phyloP scores from a whole-genome alignment of 2,888 invertebrate genomes.

The Tenthredo amoena region DNA sequence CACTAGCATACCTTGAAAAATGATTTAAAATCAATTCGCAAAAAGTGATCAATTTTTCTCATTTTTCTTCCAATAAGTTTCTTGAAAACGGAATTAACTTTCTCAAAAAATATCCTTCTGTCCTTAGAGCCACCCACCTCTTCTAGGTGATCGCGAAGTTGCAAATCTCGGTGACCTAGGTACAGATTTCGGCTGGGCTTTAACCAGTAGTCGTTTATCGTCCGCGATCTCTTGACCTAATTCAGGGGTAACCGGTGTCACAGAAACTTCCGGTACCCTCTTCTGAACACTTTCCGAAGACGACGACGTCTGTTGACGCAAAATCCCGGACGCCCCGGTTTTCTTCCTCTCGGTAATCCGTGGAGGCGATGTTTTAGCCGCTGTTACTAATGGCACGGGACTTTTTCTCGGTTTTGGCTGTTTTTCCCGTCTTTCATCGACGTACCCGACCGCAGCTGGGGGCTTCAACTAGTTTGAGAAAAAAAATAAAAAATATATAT shows the following conservation, averaged over 20 bases:
- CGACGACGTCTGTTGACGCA: not conserved
- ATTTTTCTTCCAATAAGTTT: not conserved
- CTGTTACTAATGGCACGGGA: not conserved
- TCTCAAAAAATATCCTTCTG: conserved; percentile 1
- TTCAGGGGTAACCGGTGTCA: conserved; percentile 62
- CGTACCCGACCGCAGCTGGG: conserved; percentile 63
- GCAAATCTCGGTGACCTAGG: conserved; percentile 65
- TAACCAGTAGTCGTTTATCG: conserved; percentile 62
- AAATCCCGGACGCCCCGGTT: not conserved
- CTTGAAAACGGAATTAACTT: not conserved
- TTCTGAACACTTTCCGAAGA: conserved; percentile 52
- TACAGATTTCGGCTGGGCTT: conserved; percentile 54
- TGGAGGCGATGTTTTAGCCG: not conserved
- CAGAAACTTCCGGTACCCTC: conserved; percentile 61
- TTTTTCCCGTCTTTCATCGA: conserved; percentile 64
- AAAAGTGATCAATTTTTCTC: not conserved
- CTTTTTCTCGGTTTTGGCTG: conserved; percentile 17
- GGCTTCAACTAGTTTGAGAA: conserved; percentile 25
- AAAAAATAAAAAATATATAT: not conserved
- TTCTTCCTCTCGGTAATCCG: not conserved
- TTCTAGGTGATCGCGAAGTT: conserved; percentile 59
- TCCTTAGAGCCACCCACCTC: conserved; percentile 67
- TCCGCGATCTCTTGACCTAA: conserved; percentile 51
- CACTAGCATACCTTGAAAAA: not conserved
- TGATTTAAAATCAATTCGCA: not conserved